Evolutionary conservation across 2,797 vertebrate species (phyloP).

Genomic region (Typhlichthys eigenmanni): DNA sequence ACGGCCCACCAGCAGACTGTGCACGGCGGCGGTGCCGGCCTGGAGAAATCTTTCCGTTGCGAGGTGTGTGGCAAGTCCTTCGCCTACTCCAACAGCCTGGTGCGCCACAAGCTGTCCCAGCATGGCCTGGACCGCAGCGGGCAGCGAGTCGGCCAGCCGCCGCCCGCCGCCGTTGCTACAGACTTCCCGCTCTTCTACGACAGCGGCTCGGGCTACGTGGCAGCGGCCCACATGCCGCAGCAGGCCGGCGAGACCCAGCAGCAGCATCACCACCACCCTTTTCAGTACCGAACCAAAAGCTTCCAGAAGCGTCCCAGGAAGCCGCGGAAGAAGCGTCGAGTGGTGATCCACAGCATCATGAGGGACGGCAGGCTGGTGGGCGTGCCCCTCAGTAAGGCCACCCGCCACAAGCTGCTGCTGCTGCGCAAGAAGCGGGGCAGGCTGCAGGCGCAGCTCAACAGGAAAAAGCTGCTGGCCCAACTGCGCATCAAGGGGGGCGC

Average conservation of each 20-base stretch:
- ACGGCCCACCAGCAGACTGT: constrained; percentile 89
- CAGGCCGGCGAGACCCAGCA: constrained; percentile 32
- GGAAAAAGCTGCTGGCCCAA: constrained; percentile 75
- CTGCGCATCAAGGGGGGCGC: constrained; percentile 62
- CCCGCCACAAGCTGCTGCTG: constrained; percentile 59
- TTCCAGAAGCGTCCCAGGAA: constrained; percentile 63
- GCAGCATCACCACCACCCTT: constrained; percentile 58
- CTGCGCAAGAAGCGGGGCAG: constrained; percentile 65
- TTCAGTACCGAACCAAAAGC: constrained; percentile 74
- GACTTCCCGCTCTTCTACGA: constrained; percentile 76
- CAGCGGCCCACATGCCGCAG: constrained; percentile 52
- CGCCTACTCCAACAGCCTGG: constrained; percentile 88
- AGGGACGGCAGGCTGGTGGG: constrained; percentile 73
- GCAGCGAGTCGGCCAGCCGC: constrained; percentile 63
- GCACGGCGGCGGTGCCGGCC: constrained; percentile 79
- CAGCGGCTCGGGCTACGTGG: constrained; percentile 55
- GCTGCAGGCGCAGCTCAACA: constrained; percentile 70
- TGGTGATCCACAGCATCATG: constrained; percentile 75
- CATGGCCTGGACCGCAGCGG: constrained; percentile 76
- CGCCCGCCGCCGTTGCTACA: constrained; percentile 39
- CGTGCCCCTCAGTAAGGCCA: constrained; percentile 72
- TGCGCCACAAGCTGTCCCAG: constrained; percentile 88
- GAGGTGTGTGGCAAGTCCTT: constrained; percentile 90
- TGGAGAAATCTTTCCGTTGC: constrained; percentile 87
- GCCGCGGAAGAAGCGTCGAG: constrained; percentile 59